Evolutionary conservation across 2,888 invertebrate species (phyloP).

Genomic region (Drosophila stalkeri): DNA sequence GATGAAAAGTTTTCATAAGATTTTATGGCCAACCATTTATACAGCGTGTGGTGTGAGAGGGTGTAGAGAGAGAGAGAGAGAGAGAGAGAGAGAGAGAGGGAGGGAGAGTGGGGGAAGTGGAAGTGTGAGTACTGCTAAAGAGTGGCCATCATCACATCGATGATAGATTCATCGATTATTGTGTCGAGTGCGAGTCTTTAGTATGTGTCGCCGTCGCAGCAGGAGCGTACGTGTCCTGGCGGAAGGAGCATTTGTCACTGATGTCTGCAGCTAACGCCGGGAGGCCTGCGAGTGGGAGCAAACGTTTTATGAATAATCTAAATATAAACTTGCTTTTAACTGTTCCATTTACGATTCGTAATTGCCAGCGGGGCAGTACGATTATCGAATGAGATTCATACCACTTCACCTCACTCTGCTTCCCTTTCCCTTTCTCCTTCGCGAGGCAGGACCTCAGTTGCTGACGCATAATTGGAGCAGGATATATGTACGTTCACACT

Average conservation of each 20-base stretch:
- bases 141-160: conserved; percentile 1
- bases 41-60: not conserved
- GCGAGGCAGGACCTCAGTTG: no score
- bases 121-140: not conserved
- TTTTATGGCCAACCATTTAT: conserved; percentile 4
- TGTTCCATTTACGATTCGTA: conserved; percentile 2
- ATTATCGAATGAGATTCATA: not conserved
- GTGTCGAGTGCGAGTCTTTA: not conserved
- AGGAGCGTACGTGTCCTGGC: conserved; percentile 23
- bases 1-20: conserved; percentile 18
- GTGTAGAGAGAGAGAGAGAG: not conserved
- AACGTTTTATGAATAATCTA: conserved; percentile 22
- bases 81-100: not conserved
- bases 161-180: conserved; percentile 56
- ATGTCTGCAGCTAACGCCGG: conserved; percentile 1
- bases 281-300: not conserved
- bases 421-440: not conserved
- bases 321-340: conserved; percentile 8
- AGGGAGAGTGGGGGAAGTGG: not conserved
- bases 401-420: not conserved
- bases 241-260: conserved; percentile 15
- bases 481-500: not conserved
- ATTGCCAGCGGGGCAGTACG: not conserved
- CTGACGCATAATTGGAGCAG: not conserved
- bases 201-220: not conserved